Base-by-base conservation (phyloP, 2,888 invertebrate genomes). In the Standfussiana lucernea region DNA sequence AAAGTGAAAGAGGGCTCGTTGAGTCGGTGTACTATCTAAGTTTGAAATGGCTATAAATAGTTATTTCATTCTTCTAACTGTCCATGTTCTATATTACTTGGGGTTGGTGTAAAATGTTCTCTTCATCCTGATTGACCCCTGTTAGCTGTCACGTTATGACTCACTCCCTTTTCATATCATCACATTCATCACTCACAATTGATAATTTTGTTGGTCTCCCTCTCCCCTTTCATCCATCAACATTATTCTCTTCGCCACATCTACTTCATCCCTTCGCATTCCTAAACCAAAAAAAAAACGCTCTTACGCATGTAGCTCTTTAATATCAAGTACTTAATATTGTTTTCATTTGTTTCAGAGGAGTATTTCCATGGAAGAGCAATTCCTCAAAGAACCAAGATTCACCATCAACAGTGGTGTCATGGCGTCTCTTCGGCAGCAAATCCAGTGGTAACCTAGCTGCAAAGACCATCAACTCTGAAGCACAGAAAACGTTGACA, bases 351-450 rank as follows among this genome's bases (percentile, higher is more conserved):
- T 94, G 93, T 96, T 96, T 77, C 96, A 97, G 97, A 93, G 96
- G 97, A 78, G 97, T 97, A 3, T 97, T 97, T 80, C 96, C 96
- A 0, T 97, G 97, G 97, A 97, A 97, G 86, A 96, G 94, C 82
- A 92, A 91, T 77, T 93, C 95, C 15, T 91, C 95, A 3, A 96
- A 95, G 75, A 93, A 85, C 65, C 93, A 93, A 77, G 94, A 95
- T 15, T 80, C 94, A 0, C 86, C 90, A 32, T 77, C 92, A 7
- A 85, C 94, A 1, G 90, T 88, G 1, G 93, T 94, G 0, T 89
- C 94, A 13, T 96, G 96, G 96, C 90, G 93, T 24, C 87, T 96
- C 37, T 96, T 96, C 89, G 93, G 96, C 71, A 95, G 95, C 90
- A 96, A 96, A 82, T 95, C 96, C 40, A 95, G 93, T 62, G 93